These are phyloP conservation scores for Melanargia galathea DNA, from an alignment of 2,888 invertebrate genomes.

Conservation along the genomic window DNA sequence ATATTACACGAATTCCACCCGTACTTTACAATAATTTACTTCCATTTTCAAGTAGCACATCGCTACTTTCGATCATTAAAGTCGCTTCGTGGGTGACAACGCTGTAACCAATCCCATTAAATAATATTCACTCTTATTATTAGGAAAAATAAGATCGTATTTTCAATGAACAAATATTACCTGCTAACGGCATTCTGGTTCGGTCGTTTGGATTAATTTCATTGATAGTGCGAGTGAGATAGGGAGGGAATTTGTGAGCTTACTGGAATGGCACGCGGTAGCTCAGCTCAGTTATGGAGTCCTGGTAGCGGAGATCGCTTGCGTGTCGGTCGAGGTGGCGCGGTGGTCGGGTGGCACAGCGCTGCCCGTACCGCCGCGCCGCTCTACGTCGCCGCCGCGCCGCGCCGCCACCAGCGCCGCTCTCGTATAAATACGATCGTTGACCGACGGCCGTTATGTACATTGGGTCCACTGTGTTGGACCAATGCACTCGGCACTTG, in stretches of 20 bases:
- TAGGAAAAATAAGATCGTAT: conserved; percentile 18
- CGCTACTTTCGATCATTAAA: conserved; percentile 50
- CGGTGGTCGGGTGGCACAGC: conserved; percentile 59
- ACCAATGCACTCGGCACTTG: neutral
- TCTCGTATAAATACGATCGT: neutral
- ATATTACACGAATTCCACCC: conserved; percentile 68
- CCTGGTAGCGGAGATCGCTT: conserved; percentile 77
- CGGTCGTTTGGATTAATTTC: conserved; percentile 49
- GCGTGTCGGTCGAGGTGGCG: conserved; percentile 80
- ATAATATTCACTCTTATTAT: conserved; percentile 45
- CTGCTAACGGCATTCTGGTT: conserved; percentile 53
- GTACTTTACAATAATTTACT: conserved; percentile 56
- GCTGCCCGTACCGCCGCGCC: conserved; percentile 37
- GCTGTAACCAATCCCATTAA: neutral
- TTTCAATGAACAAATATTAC: conserved; percentile 15
- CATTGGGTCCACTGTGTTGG: neutral
- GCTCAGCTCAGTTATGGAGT: conserved; percentile 51
- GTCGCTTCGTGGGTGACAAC: conserved; percentile 11
- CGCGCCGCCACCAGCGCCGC: conserved; percentile 34
- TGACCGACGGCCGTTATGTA: neutral
- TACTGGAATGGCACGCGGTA: conserved; percentile 48
- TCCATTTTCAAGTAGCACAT: conserved; percentile 60
- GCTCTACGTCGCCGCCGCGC: conserved; percentile 26
- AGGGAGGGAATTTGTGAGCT: neutral
- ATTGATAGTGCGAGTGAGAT: conserved; percentile 62